These are phyloP conservation scores for Frieseomelitta varia DNA, from an alignment of 1,140 invertebrate genomes.

Conservation along the genomic window DNA sequence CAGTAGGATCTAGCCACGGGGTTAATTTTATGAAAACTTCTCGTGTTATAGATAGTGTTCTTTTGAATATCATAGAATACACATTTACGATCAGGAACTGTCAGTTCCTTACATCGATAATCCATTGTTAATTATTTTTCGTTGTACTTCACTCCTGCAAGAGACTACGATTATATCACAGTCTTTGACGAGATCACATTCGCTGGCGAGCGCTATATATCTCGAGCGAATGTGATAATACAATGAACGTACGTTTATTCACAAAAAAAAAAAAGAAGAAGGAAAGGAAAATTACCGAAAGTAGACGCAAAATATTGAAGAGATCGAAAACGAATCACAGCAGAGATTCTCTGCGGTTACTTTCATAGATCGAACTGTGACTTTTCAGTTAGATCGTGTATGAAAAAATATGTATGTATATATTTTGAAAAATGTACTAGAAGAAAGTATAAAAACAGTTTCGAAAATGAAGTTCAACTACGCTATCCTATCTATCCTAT, in stretches of 20 bases:
- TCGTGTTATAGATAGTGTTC: neutral
- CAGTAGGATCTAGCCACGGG: too few relatives aligned
- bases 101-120: constrained; percentile 19
- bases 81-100: neutral
- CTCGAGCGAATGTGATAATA: constrained; percentile 26
- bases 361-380: constrained; percentile 6
- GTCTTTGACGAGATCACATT: constrained; percentile 61
- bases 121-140: constrained; percentile 51
- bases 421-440: neutral
- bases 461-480: neutral
- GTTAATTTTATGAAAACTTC: constrained; percentile 18
- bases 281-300: neutral
- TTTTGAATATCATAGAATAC: constrained; percentile 19
- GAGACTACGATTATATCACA: constrained; percentile 65
- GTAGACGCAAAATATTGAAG: neutral
- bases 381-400: neutral
- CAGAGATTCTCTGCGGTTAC: constrained; percentile 7
- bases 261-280: neutral
- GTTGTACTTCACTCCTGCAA: constrained; percentile 64
- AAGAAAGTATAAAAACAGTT: neutral
- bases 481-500: neutral
- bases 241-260: constrained; percentile 47
- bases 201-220: constrained; percentile 1
- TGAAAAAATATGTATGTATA: constrained; percentile 10
- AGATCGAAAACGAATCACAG: constrained; percentile 28